Evolutionary conservation across 2,113 vertebrate species (phyloP), one percentile per base, ranked within the genome.

Genomic region (Apus apus): DNA sequence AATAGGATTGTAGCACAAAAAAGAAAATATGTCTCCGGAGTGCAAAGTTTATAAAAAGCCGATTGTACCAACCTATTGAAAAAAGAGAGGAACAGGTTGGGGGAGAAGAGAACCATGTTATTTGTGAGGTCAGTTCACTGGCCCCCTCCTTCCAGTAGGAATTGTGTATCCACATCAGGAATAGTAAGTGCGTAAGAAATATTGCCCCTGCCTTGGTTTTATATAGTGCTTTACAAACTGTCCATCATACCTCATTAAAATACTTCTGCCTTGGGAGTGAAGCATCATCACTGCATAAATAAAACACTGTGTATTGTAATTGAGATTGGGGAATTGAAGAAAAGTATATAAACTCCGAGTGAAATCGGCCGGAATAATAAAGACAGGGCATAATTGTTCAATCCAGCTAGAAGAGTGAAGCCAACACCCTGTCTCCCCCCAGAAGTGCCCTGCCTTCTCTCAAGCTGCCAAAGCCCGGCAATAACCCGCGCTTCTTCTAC

Each of bases 1-100:
- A 99, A 94, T 99, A 99, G 15, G 99, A 99, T 97, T 99, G 99
- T 54, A 99, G 98, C 97, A 99, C 97, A 89, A 99, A 99, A 97
- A 99, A 99, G 98, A 99, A 99, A 96, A 99, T 98, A 93, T 99
- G 98, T 85, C 99, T 98, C 90, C 98, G 98, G 61, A 99, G 98
- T 84, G 98, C 98, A 97, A 99, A 99, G 94, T 98, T 99, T 90
- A 99, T 99, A 97, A 99, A 99, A 89, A 99, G 98, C 54, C 99
- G 98, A 56, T 99, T 99, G 97, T 99, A 99, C 98, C 99, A 99
- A 78, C 99, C 99, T 99, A 40, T 85, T 65, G 77, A 89, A 27
- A 94, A 77, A 91, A 66, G n/a, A 65, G 65, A 80, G 56, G 46
- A 97, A 95, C 6, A 62, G 36, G 20, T 46, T 80, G n/a, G 25